Evolutionary conservation across 2,113 vertebrate species (phyloP).

Genomic region (Brienomyrus brachyistius): DNA sequence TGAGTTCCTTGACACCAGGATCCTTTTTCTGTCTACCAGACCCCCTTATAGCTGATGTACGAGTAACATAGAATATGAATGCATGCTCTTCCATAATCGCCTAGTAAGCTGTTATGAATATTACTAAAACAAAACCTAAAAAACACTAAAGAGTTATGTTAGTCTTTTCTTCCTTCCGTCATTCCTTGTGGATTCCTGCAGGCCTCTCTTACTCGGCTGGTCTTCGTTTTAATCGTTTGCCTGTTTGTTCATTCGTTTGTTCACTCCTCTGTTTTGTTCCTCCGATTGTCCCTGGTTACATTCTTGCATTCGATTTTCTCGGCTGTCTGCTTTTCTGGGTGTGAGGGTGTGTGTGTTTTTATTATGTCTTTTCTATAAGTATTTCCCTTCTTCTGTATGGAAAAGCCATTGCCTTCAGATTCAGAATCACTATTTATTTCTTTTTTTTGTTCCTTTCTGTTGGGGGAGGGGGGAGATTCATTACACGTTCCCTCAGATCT

Average conservation of each 20-base stretch:
- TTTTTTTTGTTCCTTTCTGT: background rate
- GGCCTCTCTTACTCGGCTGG: conserved; percentile 13
- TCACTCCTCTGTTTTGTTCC: background rate
- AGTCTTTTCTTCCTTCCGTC: conserved; percentile 61
- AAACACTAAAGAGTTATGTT: conserved; percentile 61
- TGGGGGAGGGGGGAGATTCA: background rate
- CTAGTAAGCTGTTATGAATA: conserved; percentile 84
- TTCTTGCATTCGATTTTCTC: background rate
- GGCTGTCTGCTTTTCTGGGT: background rate
- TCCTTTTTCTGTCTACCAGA: conserved; percentile 97
- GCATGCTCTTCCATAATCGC: conserved; percentile 93
- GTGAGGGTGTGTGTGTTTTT: conserved; percentile 3
- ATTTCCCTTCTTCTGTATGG: conserved; percentile 31
- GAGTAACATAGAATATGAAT: conserved; percentile 91
- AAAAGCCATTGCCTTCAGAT: background rate
- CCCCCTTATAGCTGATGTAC: conserved; percentile 92
- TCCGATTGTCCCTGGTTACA: background rate
- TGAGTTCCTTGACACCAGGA: conserved; percentile 85
- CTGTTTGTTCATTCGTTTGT: background rate
- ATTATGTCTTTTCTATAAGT: conserved; percentile 69
- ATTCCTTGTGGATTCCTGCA: conserved; percentile 56
- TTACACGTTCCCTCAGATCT: conserved; percentile 4
- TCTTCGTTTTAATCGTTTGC: background rate
- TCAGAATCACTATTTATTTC: background rate
- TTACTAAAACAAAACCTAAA: conserved; percentile 47